phyloP scores from a whole-genome alignment of 2,797 vertebrate genomes.

The Poecilia wingei region DNA sequence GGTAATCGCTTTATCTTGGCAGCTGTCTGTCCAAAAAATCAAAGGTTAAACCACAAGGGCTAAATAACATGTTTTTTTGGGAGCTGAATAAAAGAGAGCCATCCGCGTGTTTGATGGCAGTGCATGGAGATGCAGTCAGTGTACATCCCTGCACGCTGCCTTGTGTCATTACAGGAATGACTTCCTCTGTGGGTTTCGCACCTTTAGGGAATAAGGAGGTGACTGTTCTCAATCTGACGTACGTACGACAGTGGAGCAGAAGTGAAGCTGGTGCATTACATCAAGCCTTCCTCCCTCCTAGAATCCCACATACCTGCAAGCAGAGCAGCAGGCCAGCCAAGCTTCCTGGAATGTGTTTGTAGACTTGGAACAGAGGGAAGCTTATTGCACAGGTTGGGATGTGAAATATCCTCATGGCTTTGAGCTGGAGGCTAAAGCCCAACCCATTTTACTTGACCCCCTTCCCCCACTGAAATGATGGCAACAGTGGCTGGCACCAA shows the following conservation, averaged over 20 bases:
- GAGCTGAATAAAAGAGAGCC: background rate
- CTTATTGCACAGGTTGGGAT: conserved; percentile 60
- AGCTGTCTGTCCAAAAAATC: conserved; percentile 52
- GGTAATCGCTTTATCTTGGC: conserved; percentile 69
- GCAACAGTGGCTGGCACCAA: conserved; percentile 63
- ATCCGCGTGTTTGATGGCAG: background rate
- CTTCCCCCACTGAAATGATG: conserved; percentile 63
- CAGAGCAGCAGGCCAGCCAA: conserved; percentile 39
- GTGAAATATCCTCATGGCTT: conserved; percentile 57
- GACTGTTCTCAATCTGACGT: conserved; percentile 17
- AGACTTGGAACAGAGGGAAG: conserved; percentile 40
- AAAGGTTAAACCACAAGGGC: conserved; percentile 27
- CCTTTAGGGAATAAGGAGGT: conserved; percentile 19
- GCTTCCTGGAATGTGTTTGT: conserved; percentile 41
- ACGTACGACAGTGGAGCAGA: conserved; percentile 28
- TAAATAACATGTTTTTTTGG: conserved; percentile 33
- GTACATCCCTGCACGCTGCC: background rate
- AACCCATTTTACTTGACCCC: conserved; percentile 62
- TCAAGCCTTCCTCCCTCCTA: conserved; percentile 37
- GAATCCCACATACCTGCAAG: conserved; percentile 61
- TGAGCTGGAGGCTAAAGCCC: conserved; percentile 59
- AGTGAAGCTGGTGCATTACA: conserved; percentile 37
- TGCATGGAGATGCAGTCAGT: conserved; percentile 8
- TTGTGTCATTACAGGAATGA: background rate
- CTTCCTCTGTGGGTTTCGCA: conserved; percentile 6